Base-by-base conservation (phyloP, 1,140 invertebrate genomes). In the Drosophila watanabei region DNA sequence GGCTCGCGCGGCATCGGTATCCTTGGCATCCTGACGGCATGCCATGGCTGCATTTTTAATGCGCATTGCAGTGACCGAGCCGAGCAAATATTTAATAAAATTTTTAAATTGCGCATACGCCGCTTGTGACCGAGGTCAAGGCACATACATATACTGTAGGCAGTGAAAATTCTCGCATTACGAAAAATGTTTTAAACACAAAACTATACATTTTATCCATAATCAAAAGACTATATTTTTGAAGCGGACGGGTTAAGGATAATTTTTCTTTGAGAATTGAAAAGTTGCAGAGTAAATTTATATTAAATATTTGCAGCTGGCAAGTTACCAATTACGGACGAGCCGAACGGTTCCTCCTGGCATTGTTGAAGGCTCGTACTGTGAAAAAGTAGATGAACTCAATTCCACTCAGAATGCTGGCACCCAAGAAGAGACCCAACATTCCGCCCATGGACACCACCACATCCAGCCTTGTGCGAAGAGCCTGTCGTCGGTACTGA, bases 381-480 rank as follows among this genome's bases (percentile, higher is more conserved):
- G 80, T 87, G 63, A 94, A 94, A 60, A 93, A 94, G 70, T 94
- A 94, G 13, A 94, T 7, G 24, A 94, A 84, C 79, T 94, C 94
- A 10, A 94, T 93, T 60, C 92, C 91, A 73, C 94, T 94, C n/a
- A 94, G 81, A 18, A 94, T 86, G 80, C 94, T 94, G 46, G 94
- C 94, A 6, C 94, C 94, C 13, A 94, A 78, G 59, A 94, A 94
- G 2, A 94, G 75, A 2, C 93, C 93, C 28, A 94, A 77, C 35
- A 94, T 94, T 2, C 94, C 94, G 10, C 94, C 94, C 78, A 94
- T 93, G 16, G 94, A 94, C 7, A 94, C 94, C 9, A 93, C 79
- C 9, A 79, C 60, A 43, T 93, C 92, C 30, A 93, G 54, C 4
- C 59, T 79, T 0, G 86, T 94, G 51, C 94, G 92, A 5, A 95